A percentile compares a stretch with the other conserved stretches of the same genome.
Conservation (phyloP, 2,113 vertebrate genomes). For the Rafetus swinhoei region DNA sequence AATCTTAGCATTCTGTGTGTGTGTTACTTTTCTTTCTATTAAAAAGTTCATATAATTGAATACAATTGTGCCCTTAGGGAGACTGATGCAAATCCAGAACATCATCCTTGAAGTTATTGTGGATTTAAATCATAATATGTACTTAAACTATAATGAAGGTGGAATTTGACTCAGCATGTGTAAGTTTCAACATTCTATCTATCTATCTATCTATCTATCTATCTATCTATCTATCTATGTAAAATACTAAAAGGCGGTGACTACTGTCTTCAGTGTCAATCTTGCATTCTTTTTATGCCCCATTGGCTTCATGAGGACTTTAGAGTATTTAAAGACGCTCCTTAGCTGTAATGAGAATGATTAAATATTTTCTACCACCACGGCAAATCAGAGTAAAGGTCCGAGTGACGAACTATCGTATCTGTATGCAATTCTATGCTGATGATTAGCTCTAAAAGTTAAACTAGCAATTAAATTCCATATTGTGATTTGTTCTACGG, state of each 20-base stretch:
- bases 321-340: neutral
- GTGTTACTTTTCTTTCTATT: neutral
- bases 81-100: neutral
- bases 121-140: neutral
- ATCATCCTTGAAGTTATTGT: neutral
- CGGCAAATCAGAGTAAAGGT: neutral
- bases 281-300: slow-evolving; percentile 10
- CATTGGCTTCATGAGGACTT: neutral
- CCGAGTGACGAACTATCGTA: neutral
- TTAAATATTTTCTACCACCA: neutral
- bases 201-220: too few relatives aligned
- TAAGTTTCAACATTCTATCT: neutral
- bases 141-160: neutral
- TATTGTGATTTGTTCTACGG: neutral
- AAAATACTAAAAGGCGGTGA: neutral
- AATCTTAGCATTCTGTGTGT: neutral
- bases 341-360: neutral
- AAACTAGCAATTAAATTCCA: neutral
- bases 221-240: neutral
- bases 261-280: neutral
- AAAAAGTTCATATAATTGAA: neutral
- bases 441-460: neutral
- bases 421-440: neutral
- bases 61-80: neutral
- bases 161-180: neutral